Percentiles rank a stretch among this genome's conserved stretches.
phyloP scores from a whole-genome alignment of 2,797 vertebrate species.

The Mormyrus hasselquistii region DNA sequence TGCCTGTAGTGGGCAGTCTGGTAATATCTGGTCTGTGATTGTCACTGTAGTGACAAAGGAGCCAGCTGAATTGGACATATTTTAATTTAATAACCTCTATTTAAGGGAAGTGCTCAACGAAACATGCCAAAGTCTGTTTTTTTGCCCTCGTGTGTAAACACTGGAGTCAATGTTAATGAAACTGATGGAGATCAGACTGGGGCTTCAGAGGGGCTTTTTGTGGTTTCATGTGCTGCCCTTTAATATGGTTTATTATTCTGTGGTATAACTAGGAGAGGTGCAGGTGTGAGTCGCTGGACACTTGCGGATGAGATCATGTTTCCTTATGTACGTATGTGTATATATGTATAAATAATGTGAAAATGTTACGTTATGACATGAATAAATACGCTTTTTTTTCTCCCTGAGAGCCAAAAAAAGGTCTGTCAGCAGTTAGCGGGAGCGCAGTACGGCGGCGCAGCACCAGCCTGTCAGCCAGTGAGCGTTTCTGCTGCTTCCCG shows the following conservation, averaged over 20 bases:
- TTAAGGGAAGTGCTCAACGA: conserved; percentile 6
- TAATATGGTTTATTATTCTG: background rate
- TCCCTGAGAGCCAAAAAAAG: background rate
- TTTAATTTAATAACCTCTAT: background rate
- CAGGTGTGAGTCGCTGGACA: background rate
- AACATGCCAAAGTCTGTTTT: background rate
- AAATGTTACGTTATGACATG: background rate
- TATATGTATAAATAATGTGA: background rate
- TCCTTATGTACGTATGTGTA: background rate
- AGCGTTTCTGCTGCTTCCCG: background rate
- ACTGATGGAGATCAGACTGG: background rate
- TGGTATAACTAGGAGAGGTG: background rate
- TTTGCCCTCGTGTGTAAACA: conserved; percentile 23
- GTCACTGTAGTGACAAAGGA: background rate
- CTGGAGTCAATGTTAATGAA: conserved; percentile 31
- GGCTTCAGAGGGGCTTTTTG: background rate
- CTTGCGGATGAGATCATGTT: background rate
- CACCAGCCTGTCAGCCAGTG: background rate
- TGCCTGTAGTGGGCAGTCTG: background rate
- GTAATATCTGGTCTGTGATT: background rate
- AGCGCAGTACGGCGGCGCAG: background rate
- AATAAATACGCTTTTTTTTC: background rate
- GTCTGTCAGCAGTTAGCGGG: background rate
- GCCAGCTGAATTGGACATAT: background rate
- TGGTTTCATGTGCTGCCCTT: background rate